These are phyloP conservation scores for Leptinotarsa texana DNA, from an alignment of 1,140 invertebrate genomes.

Conservation along the genomic window DNA sequence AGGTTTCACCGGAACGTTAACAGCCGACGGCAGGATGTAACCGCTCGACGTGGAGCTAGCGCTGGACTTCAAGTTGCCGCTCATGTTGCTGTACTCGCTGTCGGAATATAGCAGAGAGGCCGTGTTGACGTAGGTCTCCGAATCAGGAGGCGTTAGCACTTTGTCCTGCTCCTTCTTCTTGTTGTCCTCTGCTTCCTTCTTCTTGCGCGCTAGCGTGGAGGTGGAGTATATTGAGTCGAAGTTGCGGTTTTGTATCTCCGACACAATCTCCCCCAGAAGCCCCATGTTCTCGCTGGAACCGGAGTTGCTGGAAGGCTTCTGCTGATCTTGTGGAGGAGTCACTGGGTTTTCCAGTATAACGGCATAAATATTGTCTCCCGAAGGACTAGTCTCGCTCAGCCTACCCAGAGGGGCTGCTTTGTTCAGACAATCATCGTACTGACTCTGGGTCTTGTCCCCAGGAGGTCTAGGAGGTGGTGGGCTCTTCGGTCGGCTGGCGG, in stretches of 20 bases:
- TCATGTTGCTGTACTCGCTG: slow-evolving; percentile 64
- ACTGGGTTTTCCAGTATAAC: slow-evolving; percentile 77
- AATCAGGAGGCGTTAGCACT: slow-evolving; percentile 54
- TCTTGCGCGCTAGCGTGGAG: slow-evolving; percentile 67
- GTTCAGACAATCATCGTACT: slow-evolving; percentile 79
- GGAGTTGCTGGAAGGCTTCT: slow-evolving; percentile 55
- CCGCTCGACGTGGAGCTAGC: slow-evolving; percentile 70
- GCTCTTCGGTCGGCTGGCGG: slow-evolving; percentile 63
- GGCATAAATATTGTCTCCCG: slow-evolving; percentile 80
- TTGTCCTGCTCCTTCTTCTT: slow-evolving; percentile 52
- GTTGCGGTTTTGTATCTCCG: slow-evolving; percentile 82
- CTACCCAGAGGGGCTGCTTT: slow-evolving; percentile 64
- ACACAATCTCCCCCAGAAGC: slow-evolving; percentile 80
- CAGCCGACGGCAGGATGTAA: slow-evolving; percentile 71
- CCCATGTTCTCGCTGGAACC: slow-evolving; percentile 67
- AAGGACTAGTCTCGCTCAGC: slow-evolving; percentile 66
- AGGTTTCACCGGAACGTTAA: slow-evolving; percentile 62
- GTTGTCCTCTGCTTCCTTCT: slow-evolving; percentile 58
- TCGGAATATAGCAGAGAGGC: slow-evolving; percentile 61
- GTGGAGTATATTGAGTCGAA: slow-evolving; percentile 85
- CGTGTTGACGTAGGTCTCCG: slow-evolving; percentile 61
- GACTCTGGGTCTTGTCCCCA: slow-evolving; percentile 44
- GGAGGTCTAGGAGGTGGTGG: slow-evolving; percentile 69
- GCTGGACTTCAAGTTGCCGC: slow-evolving; percentile 59
- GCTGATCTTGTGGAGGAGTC: slow-evolving; percentile 45